These are phyloP conservation scores for Zapus hudsonius DNA, from an alignment of 2,113 vertebrate species.

Conservation along the genomic window DNA sequence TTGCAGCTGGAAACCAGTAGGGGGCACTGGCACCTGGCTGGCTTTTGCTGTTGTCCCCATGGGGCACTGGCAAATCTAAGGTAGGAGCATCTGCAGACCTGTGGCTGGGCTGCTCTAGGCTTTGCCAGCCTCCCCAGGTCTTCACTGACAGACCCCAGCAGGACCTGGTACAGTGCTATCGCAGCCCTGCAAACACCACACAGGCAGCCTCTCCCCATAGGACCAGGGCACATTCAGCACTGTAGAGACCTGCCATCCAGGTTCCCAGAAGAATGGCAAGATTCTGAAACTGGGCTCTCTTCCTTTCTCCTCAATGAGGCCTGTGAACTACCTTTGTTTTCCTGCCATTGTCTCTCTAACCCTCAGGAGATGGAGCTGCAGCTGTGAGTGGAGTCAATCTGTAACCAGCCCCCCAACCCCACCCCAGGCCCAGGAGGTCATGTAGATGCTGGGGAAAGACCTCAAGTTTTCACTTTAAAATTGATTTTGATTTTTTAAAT, in stretches of 20 bases:
- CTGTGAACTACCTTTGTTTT: neutral
- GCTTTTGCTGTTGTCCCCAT: neutral
- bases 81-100: neutral
- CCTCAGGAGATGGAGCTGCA: neutral
- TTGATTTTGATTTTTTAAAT: neutral
- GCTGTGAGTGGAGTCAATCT: no score
- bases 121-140: neutral
- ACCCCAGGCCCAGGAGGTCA: neutral
- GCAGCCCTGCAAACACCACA: neutral
- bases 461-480: neutral
- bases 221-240: neutral
- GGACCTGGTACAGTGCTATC: neutral
- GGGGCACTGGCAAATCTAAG: fast-evolving
- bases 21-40: neutral
- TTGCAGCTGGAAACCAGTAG: slow-evolving; percentile 19
- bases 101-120: neutral
- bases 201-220: fast-evolving
- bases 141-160: neutral
- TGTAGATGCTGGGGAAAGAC: neutral
- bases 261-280: neutral
- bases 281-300: neutral
- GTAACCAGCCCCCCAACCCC: neutral
- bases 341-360: neutral
- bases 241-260: neutral
- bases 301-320: neutral